A percentile compares a stretch with the other conserved stretches of the same genome.
Conservation (phyloP, 1,140 invertebrate species). For the Cydia splendana region DNA sequence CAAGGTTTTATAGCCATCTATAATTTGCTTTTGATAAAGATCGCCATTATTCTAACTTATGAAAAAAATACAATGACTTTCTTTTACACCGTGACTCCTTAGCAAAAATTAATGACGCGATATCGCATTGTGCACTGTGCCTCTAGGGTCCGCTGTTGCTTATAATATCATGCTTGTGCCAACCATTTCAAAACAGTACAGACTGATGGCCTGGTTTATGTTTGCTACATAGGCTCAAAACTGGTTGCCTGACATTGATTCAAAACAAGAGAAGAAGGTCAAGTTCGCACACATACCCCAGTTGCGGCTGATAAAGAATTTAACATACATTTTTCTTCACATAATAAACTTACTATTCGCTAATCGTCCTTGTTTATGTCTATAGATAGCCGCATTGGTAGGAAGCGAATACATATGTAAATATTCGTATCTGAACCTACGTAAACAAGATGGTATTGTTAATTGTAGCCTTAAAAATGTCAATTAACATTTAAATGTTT, state of each 20-base stretch:
- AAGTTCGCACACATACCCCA: not conserved
- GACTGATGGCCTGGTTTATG: not conserved
- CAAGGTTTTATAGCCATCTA: too few relatives aligned
- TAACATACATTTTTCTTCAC: not conserved
- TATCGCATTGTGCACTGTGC: not conserved
- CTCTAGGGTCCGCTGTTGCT: not conserved
- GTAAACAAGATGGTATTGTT: too few relatives aligned
- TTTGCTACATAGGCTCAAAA: conserved; percentile 13
- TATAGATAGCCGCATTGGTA: not conserved
- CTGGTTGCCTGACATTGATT: conserved; percentile 11
- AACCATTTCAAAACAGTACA: not conserved
- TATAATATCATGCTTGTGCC: not conserved
- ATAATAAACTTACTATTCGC: not conserved
- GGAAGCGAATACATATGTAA: not conserved
- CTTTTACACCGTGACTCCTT: too few relatives aligned
- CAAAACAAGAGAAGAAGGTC: conserved; percentile 2
- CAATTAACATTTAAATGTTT: too few relatives aligned
- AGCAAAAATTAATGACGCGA: too few relatives aligned
- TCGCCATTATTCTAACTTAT: too few relatives aligned
- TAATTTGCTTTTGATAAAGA: too few relatives aligned
- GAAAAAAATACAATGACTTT: too few relatives aligned
- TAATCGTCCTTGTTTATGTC: not conserved
- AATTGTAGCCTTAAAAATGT: too few relatives aligned
- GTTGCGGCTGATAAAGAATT: not conserved
- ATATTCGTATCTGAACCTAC: not conserved